Evolutionary conservation across 2,113 vertebrate genomes (phyloP), one percentile per base, ranked within the genome.

Genomic region (Okapia johnstoni): DNA sequence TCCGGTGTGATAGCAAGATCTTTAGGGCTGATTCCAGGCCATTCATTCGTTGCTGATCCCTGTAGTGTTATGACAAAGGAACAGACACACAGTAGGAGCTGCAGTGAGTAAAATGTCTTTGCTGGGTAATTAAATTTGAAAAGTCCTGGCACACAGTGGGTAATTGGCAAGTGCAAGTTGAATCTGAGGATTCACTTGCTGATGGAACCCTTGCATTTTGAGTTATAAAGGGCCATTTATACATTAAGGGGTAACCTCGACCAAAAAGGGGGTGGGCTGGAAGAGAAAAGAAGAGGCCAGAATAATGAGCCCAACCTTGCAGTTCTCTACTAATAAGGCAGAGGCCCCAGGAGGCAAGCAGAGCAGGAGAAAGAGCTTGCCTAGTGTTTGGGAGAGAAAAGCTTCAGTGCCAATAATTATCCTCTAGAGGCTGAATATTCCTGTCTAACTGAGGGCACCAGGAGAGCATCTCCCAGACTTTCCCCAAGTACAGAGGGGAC

Each of bases 381-480:
- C 6, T 79, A 6, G 40, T 77, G 88, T 48, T 95, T 85, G 6
- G 30, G 76, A 77, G 33, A 57, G 92, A 77, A 81, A 92, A 83
- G 61, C 60, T 93, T 91, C 95, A 93, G 85, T 77, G 90, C 73
- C 81, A 70, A 28, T 93, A 87, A 96, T 89, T 80, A 93, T 15
- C 84, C 61, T 96, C 90, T 50, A 43, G 48, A 73, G 57, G n/a
- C 50, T 55, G 21, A 80, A 85, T 16, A 30, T 80, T 13, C 84
- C 80, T 3, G 2, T 58, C 54, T 58, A 43, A 85, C 58, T 54
- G 57, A 85, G 12, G 19, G n/a, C 88, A 50, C 26, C 70, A 90
- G 46, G 43, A 17, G 73, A 58, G 52, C 40, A 13, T 23, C 36
- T 66, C 23, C 57, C 79, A 96, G 88, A 55, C 43, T 73, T 55